phyloP scores from a whole-genome alignment of 2,797 vertebrate species.

The Acipenser transmontanus region DNA sequence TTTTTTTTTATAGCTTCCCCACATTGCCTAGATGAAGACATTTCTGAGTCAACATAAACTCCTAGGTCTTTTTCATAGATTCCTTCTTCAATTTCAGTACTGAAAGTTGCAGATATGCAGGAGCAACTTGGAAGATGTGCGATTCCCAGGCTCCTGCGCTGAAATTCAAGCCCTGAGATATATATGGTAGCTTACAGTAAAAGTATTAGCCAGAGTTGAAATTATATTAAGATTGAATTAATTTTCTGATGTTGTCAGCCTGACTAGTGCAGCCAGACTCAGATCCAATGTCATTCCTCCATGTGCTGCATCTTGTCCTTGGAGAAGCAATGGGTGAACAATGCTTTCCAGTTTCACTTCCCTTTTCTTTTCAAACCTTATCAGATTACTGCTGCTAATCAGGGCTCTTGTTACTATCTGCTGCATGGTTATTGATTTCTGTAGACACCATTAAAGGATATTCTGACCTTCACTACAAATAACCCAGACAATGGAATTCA shows the following conservation, averaged over 20 bases:
- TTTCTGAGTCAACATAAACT: too few relatives aligned
- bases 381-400: constrained; percentile 42
- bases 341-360: constrained; percentile 30
- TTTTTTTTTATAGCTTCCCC: too few relatives aligned
- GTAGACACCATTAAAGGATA: constrained; percentile 39
- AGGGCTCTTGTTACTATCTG: constrained; percentile 39
- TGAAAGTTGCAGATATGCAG: too few relatives aligned
- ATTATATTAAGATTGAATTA: constrained; percentile 29
- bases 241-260: constrained; percentile 2
- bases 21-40: too few relatives aligned
- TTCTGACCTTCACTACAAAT: constrained; percentile 31
- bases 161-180: too few relatives aligned
- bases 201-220: constrained; percentile 26
- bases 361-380: constrained; percentile 34
- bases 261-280: constrained; percentile 13
- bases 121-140: too few relatives aligned
- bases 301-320: background rate
- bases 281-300: constrained; percentile 26
- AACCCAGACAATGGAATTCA: constrained; percentile 38
- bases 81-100: too few relatives aligned
- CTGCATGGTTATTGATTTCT: constrained; percentile 41
- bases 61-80: too few relatives aligned
- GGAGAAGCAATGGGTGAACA: constrained; percentile 27
- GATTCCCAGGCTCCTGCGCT: too few relatives aligned
- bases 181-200: background rate